Conservation (phyloP, 2,113 vertebrate genomes). For the Trogon melanurus region DNA sequence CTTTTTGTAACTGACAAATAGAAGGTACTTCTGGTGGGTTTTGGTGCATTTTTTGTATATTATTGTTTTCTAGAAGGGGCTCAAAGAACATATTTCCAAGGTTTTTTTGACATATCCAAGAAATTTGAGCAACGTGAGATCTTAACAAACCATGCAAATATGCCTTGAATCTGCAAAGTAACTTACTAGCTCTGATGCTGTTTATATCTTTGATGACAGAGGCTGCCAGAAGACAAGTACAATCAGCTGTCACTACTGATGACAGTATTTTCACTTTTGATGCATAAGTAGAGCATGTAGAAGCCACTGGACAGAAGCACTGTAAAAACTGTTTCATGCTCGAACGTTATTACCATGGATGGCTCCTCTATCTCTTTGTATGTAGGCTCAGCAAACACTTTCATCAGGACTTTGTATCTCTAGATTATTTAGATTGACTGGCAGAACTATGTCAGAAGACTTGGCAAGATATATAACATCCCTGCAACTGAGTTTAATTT, state of each 20-base stretch:
- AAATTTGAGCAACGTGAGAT: not conserved
- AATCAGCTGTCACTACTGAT: not conserved
- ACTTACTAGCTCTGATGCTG: not conserved
- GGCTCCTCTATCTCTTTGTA: not conserved
- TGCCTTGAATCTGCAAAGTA: not conserved
- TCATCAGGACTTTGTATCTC: not conserved
- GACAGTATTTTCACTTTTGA: not conserved
- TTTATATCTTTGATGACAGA: not conserved
- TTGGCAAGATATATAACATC: not conserved
- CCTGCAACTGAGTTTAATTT: not conserved
- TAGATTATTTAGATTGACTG: not conserved
- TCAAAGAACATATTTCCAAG: not conserved
- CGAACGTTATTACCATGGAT: not conserved
- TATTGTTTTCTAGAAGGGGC: not conserved
- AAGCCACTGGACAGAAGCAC: not conserved
- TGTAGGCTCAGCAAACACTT: not conserved
- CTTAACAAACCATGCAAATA: not conserved
- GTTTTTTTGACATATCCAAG: not conserved
- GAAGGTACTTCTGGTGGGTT: not conserved
- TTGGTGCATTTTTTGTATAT: not conserved
- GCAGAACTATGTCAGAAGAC: not conserved
- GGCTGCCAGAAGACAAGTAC: not conserved
- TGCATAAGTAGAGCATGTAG: not conserved
- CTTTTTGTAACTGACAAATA: not conserved
- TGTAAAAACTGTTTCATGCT: not conserved